Base-by-base conservation (phyloP, 2,888 invertebrate species). In the Sarcophaga carnaria region DNA sequence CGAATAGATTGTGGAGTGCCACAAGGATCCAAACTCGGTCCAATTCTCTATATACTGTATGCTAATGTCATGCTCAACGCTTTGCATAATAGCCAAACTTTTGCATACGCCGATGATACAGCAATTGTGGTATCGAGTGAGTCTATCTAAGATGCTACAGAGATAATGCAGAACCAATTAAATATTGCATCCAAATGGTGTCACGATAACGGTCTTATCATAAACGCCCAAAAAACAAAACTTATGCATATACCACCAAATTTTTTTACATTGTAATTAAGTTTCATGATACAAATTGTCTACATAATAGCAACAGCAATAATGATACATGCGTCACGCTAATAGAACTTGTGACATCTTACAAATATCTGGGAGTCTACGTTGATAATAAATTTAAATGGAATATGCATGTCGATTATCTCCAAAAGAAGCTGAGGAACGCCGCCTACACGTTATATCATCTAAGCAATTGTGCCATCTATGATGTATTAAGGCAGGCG, bases 21-120 rank as follows among this genome's bases (percentile, higher is more conserved):
- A 37, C 37, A 37, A 10, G 37, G 37, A 37, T 37, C 10, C 49
- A 17, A 20, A 20, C 75, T 64, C 14, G 45, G 63, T n/a, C 22
- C 64, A 14, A 22, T 22, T 17, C 14, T 85, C 0, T 85, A 78
- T 62, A 45, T 85, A 0, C 74, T 27, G 75, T 82, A 20, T 20
- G 20, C 20, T 20, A 20, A 20, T 20, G 20, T 1, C 20, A 14
- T 75, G 37, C 37, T 37, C 37, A 37, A 37, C 10, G 37, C 37
- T 37, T 37, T 37, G 37, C 37, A 37, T 8, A 37, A 37, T 37
- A 37, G 8, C 37, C 12, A 86, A 82, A 59, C 64, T 8, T 80
- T 59, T 59, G 54, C 60, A 12, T 72, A 72, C 54, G 72, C 60
- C 3, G 72, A 72, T 22, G 59, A 59, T n/a, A 71, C 64, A 12